Percentiles rank a stretch among this genome's conserved stretches.
phyloP scores from a whole-genome alignment of 1,140 invertebrate species.

The Ips nitidus region DNA sequence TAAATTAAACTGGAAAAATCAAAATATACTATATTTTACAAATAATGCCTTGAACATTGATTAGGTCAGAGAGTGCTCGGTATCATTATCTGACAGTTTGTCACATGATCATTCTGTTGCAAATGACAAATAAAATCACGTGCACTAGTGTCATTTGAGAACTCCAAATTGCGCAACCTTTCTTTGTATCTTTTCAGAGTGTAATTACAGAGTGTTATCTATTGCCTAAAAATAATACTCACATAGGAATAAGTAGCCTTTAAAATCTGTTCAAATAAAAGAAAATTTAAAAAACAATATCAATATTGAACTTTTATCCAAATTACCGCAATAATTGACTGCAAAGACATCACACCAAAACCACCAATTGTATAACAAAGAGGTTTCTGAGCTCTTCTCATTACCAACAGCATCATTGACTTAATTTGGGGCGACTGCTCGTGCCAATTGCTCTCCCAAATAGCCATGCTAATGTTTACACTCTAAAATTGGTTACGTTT shows the following conservation, averaged over 20 bases:
- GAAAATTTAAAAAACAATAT: neutral
- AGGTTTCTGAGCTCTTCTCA: conserved; percentile 20
- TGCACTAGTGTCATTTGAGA: too few relatives aligned
- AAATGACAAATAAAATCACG: too few relatives aligned
- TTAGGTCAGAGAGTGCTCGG: too few relatives aligned
- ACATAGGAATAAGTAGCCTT: conserved; percentile 18
- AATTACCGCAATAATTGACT: conserved; percentile 29
- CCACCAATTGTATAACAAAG: conserved; percentile 24
- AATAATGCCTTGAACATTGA: too few relatives aligned
- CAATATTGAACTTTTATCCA: neutral
- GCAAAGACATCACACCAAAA: conserved; percentile 29
- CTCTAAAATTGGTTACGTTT: conserved; percentile 21
- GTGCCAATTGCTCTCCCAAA: conserved; percentile 34
- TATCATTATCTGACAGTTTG: too few relatives aligned
- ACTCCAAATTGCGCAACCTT: too few relatives aligned
- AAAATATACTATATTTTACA: too few relatives aligned
- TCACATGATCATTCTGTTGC: too few relatives aligned
- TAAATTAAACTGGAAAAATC: too few relatives aligned
- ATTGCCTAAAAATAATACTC: neutral
- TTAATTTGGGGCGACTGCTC: conserved; percentile 22
- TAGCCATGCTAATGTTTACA: conserved; percentile 5
- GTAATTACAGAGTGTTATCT: neutral
- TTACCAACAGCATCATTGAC: conserved; percentile 32
- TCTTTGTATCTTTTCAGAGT: too few relatives aligned
- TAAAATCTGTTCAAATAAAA: neutral